Conservation (phyloP, 2,797 vertebrate species). For the Cossypha polioptera region DNA sequence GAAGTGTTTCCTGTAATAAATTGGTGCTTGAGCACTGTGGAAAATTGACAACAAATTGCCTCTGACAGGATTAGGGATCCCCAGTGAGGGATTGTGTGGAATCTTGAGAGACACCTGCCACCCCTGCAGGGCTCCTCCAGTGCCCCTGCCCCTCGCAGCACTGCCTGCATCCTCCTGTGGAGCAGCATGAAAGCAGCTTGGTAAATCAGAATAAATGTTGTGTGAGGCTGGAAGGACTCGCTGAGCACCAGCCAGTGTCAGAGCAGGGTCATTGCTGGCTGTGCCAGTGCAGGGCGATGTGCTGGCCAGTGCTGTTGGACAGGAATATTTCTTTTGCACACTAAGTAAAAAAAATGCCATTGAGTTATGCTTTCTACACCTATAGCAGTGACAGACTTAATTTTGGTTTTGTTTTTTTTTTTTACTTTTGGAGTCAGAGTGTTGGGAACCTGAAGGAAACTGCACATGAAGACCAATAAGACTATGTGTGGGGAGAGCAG, state of each 20-base stretch:
- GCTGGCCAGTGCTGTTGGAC: not conserved
- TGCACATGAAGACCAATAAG: not conserved
- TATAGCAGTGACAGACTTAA: not conserved
- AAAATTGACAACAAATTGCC: constrained; percentile 7
- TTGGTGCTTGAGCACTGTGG: not conserved
- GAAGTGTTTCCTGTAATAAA: not conserved
- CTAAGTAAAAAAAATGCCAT: not conserved
- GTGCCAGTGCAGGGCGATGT: not conserved
- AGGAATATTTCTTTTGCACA: not conserved
- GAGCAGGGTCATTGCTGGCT: not conserved
- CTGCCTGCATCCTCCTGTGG: not conserved
- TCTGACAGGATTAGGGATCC: constrained; percentile 3
- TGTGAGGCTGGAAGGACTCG: not conserved
- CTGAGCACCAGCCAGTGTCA: not conserved
- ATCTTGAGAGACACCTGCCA: not conserved
- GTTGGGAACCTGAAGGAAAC: not conserved
- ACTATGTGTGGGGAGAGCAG: not conserved
- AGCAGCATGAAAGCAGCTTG: not conserved
- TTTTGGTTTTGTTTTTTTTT: not conserved
- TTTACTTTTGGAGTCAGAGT: not conserved
- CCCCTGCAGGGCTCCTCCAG: fast-evolving
- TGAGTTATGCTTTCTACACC: not conserved
- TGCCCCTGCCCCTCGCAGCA: fast-evolving
- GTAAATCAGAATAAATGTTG: not conserved
- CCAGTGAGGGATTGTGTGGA: not conserved